Conservation (phyloP, 2,113 vertebrate genomes). For the Nerophis lumbriciformis region DNA sequence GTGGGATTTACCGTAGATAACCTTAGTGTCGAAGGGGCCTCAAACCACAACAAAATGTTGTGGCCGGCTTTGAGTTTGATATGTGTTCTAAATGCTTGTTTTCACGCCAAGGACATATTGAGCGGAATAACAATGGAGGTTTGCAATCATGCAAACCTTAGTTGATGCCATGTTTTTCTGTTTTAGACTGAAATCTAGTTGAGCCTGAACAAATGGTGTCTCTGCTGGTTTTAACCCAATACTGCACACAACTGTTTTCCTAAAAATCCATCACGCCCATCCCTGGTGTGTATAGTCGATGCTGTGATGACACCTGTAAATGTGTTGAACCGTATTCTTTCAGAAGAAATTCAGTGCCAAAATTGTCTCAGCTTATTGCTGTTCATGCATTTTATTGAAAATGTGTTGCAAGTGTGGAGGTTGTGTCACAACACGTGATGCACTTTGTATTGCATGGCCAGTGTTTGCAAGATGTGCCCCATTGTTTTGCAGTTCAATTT, state of each 20-base stretch:
- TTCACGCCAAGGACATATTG: too few species aligned
- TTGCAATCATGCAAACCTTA: too few species aligned
- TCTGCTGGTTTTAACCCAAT: not conserved
- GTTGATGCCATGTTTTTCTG: slow-evolving; percentile 45
- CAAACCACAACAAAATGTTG: too few species aligned
- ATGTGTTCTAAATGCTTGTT: too few species aligned
- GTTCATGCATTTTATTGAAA: not conserved
- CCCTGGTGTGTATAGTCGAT: too few species aligned
- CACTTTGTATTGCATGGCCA: slow-evolving; percentile 43
- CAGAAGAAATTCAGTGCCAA: not conserved
- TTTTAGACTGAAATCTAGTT: slow-evolving; percentile 56
- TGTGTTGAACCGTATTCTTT: not conserved
- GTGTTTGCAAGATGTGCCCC: slow-evolving; percentile 30
- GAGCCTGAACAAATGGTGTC: slow-evolving; percentile 8
- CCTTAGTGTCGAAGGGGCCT: too few species aligned
- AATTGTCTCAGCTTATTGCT: not conserved
- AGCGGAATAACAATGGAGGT: too few species aligned
- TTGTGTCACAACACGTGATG: slow-evolving; percentile 54
- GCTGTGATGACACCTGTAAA: not conserved
- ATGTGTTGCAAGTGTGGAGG: not conserved
- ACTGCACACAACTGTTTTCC: not conserved
- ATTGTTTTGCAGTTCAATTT: slow-evolving; percentile 64
- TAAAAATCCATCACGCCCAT: too few species aligned
- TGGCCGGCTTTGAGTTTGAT: too few species aligned
- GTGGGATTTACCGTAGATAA: too few species aligned